Conservation (phyloP, 1,140 invertebrate species). For the Drosophila parabipectinata region DNA sequence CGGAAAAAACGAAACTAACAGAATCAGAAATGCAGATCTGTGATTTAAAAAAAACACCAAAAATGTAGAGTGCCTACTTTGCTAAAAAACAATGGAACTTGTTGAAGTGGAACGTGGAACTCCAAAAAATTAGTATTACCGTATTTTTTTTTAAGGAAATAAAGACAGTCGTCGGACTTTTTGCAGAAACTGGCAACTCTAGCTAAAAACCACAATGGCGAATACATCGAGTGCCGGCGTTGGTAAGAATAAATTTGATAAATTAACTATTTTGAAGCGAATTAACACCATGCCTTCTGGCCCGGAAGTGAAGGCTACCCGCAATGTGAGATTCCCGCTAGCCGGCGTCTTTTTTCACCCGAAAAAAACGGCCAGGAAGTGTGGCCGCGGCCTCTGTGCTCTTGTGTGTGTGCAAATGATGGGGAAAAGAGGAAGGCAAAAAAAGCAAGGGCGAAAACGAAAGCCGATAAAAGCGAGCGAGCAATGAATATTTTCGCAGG, state of each 20-base stretch:
- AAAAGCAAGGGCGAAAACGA: conserved; percentile 48
- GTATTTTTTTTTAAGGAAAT: background rate
- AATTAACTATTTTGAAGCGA: conserved; percentile 60
- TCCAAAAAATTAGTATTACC: background rate
- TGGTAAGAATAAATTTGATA: conserved; percentile 82
- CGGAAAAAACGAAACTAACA: too few relatives aligned
- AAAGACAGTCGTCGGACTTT: background rate
- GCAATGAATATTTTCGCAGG: conserved; percentile 33
- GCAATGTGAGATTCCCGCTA: background rate
- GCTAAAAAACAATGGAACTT: background rate
- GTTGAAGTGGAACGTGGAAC: background rate
- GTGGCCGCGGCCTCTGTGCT: conserved; percentile 24
- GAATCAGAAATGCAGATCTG: too few relatives aligned
- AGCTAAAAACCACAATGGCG: conserved; percentile 81
- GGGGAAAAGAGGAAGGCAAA: conserved; percentile 53
- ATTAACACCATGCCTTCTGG: conserved; percentile 36
- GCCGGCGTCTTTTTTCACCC: conserved; percentile 9
- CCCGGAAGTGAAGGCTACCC: conserved; percentile 8
- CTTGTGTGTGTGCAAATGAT: conserved; percentile 66
- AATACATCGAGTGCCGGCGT: conserved; percentile 84
- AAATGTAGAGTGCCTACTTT: too few relatives aligned
- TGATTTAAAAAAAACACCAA: too few relatives aligned
- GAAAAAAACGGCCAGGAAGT: conserved; percentile 12
- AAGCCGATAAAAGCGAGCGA: conserved; percentile 64
- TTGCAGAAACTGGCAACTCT: conserved; percentile 34